Base-by-base conservation (phyloP, 2,888 invertebrate genomes). In the Sarcophaga rosellei region DNA sequence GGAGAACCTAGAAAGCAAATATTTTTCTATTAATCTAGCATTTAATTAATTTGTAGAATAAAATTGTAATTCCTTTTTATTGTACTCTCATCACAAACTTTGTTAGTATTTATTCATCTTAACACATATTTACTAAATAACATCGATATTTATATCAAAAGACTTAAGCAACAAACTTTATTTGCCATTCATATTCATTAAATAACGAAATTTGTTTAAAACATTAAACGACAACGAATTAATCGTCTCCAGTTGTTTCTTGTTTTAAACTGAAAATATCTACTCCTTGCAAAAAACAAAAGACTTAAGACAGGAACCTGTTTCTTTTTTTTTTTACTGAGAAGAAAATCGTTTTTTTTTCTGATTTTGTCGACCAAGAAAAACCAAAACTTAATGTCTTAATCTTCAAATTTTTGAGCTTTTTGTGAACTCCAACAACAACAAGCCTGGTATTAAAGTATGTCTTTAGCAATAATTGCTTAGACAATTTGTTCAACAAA, bases 391-490 rank as follows among this genome's bases (percentile, higher is more conserved):
- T 53, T 75, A 80, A 80, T 80, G 61, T 70, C 79, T 84, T 84
- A 84, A 84, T 84, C 70, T 70, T 47, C 12, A 15, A 61, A 65
- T n/a, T 25, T 11, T 44, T 44, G 20, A 47, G 17, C 15, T 44
- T 61, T 66, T 73, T 1, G 17, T 5, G 20, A 47, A 69, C 5
- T 8, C 20, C 59, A 11, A 25, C 47, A 20, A 15, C 8, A 53
- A 53, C 23, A 35, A 45, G 44, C 1, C 20, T 53, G 23, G 63
- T 65, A 81, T 81, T 83, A 78, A 84, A 86, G n/a, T 74, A 72
- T 70, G 69, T 61, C 62, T 81, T 73, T 84, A 84, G 84, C 68
- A 77, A 78, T 78, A 86, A 81, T 86, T 80, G 76, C 81, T 23
- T 61, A 74, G 65, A 84, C 74, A 84, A 74, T 68, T 81, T 78